A percentile compares a stretch with the other conserved stretches of the same genome.
Conservation (phyloP, 2,113 vertebrate genomes). For the Pollimyrus isidori region DNA sequence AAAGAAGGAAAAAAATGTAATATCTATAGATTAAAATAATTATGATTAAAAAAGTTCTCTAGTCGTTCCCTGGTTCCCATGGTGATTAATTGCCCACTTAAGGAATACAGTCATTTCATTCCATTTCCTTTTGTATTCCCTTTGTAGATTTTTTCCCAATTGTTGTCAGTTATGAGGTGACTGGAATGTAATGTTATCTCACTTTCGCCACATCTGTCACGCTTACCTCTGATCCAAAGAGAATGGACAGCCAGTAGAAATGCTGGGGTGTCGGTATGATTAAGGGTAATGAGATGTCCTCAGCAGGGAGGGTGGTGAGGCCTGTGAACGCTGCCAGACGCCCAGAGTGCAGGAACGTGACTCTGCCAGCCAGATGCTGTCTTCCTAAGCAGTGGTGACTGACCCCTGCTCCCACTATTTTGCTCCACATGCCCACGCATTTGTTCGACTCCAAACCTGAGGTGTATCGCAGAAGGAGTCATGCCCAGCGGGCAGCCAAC, state of each 20-base stretch:
- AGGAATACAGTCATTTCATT: background rate
- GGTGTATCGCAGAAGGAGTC: background rate
- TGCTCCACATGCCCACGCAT: background rate
- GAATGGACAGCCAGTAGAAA: background rate
- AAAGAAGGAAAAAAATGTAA: background rate
- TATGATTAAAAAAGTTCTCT: background rate
- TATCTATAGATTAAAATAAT: background rate
- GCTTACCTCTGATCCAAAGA: background rate
- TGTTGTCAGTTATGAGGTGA: background rate
- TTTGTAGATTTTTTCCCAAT: background rate
- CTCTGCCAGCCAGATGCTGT: background rate
- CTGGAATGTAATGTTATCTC: background rate
- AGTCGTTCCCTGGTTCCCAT: background rate
- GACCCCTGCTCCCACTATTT: background rate
- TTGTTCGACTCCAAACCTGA: background rate
- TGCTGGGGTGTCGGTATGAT: background rate
- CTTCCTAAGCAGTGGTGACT: background rate
- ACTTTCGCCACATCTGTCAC: background rate
- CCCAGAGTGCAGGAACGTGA: background rate
- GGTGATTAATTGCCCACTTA: background rate
- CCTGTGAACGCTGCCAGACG: background rate
- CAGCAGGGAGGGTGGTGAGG: background rate
- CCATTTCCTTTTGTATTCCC: background rate
- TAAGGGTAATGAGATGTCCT: background rate
- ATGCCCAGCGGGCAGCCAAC: background rate